Evolutionary conservation across 2,888 invertebrate species (phyloP).

Genomic region (Mythimna impura): DNA sequence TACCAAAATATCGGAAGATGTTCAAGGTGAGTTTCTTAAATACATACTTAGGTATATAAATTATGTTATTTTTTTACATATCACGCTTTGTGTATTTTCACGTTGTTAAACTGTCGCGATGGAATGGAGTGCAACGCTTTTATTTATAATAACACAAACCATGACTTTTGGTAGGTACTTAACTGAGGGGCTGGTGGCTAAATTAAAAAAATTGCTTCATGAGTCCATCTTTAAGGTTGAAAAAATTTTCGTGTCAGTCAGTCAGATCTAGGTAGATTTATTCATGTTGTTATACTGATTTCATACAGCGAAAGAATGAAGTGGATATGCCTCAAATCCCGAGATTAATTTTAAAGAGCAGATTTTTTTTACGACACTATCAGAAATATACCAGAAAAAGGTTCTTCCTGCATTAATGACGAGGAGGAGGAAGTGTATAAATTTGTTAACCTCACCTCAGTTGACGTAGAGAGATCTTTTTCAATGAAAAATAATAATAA

Average conservation of each 20-base stretch:
- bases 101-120: constrained; percentile 14
- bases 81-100: constrained; percentile 55
- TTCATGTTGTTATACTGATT: too few relatives aligned
- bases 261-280: too few relatives aligned
- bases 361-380: too few relatives aligned
- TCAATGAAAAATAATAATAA: too few relatives aligned
- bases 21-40: constrained; percentile 49
- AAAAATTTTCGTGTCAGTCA: background rate
- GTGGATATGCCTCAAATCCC: too few relatives aligned
- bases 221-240: background rate
- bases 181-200: background rate
- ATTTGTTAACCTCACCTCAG: too few relatives aligned
- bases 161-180: background rate
- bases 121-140: constrained; percentile 27
- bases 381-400: too few relatives aligned
- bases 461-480: too few relatives aligned
- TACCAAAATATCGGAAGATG: constrained; percentile 37
- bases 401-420: too few relatives aligned
- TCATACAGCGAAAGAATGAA: too few relatives aligned
- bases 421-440: too few relatives aligned
- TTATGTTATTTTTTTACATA: constrained; percentile 26
- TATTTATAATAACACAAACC: background rate
- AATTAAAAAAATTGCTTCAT: background rate
- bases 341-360: too few relatives aligned
- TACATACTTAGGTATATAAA: background rate